Evolutionary conservation across 2,797 vertebrate species (phyloP).

Genomic region (Melanotaenia nigrans): DNA sequence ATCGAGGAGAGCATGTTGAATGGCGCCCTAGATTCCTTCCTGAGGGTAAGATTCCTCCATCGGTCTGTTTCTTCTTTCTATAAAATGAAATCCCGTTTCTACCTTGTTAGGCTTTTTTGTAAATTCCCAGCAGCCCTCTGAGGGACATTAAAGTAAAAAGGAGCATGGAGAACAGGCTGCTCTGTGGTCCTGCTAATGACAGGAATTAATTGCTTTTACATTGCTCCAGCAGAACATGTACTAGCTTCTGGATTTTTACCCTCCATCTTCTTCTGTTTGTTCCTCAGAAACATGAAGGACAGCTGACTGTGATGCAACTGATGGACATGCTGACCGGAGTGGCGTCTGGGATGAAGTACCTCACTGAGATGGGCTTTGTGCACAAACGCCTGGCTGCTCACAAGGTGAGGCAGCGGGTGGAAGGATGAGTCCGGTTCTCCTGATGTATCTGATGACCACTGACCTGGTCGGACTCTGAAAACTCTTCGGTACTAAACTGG

Average conservation of each 20-base stretch:
- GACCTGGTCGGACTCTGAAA: too few species aligned
- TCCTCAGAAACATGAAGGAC: conserved; percentile 90
- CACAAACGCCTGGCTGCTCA: conserved; percentile 94
- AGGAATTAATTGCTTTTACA: conserved; percentile 55
- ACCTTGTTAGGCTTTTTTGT: too few species aligned
- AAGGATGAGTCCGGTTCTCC: neutral
- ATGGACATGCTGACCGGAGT: conserved; percentile 90
- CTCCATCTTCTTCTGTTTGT: neutral
- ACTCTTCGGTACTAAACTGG: neutral
- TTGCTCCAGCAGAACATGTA: too few species aligned
- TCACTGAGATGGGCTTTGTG: conserved; percentile 96
- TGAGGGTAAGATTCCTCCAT: conserved; percentile 85
- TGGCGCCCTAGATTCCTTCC: conserved; percentile 90
- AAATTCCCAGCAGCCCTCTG: too few species aligned
- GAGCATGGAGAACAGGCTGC: conserved; percentile 26
- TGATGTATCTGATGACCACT: too few species aligned
- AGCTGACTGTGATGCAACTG: conserved; percentile 88
- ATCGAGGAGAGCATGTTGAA: conserved; percentile 92
- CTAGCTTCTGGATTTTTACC: neutral
- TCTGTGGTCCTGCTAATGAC: conserved; percentile 49
- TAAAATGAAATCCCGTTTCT: too few species aligned
- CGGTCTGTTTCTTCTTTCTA: conserved; percentile 3
- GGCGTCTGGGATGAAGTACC: conserved; percentile 95
- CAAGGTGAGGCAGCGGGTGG: conserved; percentile 73
- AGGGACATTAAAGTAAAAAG: too few species aligned